Base-by-base conservation (phyloP, 2,113 vertebrate genomes). In the Phalacrocorax aristotelis region DNA sequence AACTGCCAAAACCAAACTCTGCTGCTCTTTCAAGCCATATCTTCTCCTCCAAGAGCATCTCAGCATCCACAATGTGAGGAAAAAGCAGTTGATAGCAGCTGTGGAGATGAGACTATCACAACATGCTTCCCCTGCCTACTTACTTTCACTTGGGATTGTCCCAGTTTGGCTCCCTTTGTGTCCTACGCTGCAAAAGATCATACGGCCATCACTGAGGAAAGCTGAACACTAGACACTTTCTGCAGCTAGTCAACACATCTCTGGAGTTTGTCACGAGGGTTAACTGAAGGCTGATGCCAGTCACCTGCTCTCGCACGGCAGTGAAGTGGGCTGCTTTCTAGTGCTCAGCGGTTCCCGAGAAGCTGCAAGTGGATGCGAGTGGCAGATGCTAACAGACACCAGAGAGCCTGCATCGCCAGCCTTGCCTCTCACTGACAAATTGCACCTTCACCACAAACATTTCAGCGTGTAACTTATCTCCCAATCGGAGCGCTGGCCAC, bases 201-300 rank as follows among this genome's bases (percentile, higher is more conserved):
- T 44, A 5, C 3, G 6, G 72, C 65, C 89, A 61, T 18, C 58
- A 32, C 95, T 0, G 94, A 95, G 91, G 96, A 97, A 96, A 97
- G 95, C 70, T 54, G 89, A 66, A 8, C 91, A 95, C 94, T 95
- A 96, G 93, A 95, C 66, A 42, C 87, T 21, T 95, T 86, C 91
- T 91, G 87, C 89, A 95, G 94, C 95, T 55, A 83, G 66, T 96
- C 97, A 97, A 91, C 94, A 95, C 93, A 1, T 96, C 81, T 14
- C 94, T 87, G 87, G 84, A 94, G 10, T 90, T 91, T 95, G 94
- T 97, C 94, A 97, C 57, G 13, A 72, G 72, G 90, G 64, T 14
- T 54, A 46, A 44, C 96, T 82, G 95, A 23, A 10, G 92, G 77
- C 91, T 93, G 95, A 95, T 5, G 19, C 89, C 95, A 68, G 80